phyloP scores from a whole-genome alignment of 2,797 vertebrate genomes.

The Pseudochromis fuscus region DNA sequence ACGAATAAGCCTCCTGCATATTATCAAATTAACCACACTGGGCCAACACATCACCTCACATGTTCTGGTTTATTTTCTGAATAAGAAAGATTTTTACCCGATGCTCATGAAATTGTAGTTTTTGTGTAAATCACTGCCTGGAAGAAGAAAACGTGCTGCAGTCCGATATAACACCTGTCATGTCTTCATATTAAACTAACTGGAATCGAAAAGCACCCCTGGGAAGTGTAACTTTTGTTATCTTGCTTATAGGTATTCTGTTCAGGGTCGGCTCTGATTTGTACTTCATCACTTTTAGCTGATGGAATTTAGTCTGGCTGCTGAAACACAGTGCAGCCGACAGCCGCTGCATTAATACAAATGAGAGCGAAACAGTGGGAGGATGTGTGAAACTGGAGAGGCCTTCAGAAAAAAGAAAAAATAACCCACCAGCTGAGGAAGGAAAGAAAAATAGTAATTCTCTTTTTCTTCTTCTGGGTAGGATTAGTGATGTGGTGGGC shows the following conservation, averaged over 20 bases:
- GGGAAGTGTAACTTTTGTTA: neutral
- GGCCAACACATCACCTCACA: too few relatives aligned
- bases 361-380: slow-evolving; percentile 38
- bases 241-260: slow-evolving; percentile 10
- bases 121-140: neutral
- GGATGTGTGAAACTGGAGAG: slow-evolving; percentile 41
- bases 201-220: neutral
- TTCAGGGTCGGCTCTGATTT: slow-evolving; percentile 38
- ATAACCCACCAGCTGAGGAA: neutral
- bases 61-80: neutral
- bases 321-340: slow-evolving; percentile 21
- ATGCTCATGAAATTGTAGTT: neutral
- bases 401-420: neutral
- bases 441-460: slow-evolving; percentile 24
- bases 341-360: slow-evolving; percentile 44
- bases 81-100: neutral
- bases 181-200: slow-evolving; percentile 2
- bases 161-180: neutral
- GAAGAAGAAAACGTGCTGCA: neutral
- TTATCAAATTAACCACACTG: too few relatives aligned
- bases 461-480: slow-evolving; percentile 24
- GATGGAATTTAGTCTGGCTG: slow-evolving; percentile 24
- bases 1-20: too few relatives aligned
- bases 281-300: slow-evolving; percentile 21
- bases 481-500: slow-evolving; percentile 37